Percentiles rank a stretch among this genome's conserved stretches.
Conservation (phyloP, 2,113 vertebrate genomes). For the Ochotona princeps region DNA sequence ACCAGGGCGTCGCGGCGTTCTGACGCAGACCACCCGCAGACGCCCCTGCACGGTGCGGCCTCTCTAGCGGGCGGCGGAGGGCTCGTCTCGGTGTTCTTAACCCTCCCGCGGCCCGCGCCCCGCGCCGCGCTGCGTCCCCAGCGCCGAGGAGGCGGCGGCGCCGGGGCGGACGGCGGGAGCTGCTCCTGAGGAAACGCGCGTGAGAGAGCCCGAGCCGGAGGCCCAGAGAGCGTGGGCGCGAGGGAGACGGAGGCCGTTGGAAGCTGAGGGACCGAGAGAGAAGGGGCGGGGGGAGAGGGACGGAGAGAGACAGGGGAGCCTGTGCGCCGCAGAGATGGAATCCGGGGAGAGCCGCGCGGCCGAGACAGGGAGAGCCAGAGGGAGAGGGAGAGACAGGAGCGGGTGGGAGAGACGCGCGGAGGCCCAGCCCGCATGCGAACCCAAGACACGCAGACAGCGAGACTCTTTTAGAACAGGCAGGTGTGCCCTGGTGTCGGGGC, state of each 20-base stretch:
- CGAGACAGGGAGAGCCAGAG: neutral
- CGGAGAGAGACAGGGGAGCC: neutral
- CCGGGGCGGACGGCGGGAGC: neutral
- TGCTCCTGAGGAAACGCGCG: neutral
- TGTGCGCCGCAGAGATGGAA: neutral
- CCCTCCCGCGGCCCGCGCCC: fast-evolving
- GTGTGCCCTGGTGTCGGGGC: neutral
- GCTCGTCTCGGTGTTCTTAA: slow-evolving; percentile 10
- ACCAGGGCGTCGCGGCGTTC: neutral
- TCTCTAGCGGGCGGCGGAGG: neutral
- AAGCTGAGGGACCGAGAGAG: neutral
- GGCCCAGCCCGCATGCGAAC: no score
- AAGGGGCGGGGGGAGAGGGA: neutral
- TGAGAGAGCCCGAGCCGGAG: neutral
- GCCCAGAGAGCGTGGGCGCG: neutral
- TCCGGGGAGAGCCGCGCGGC: neutral
- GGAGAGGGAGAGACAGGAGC: neutral
- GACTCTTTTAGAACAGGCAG: neutral
- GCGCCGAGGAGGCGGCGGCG: neutral
- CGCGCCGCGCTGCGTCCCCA: neutral
- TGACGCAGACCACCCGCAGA: neutral
- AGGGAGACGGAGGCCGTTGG: neutral
- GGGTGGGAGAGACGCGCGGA: neutral
- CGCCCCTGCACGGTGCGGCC: neutral
- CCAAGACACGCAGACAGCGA: neutral